Percentiles rank a stretch among this genome's conserved stretches.
Conservation (phyloP, 1,140 invertebrate species). For the Streblospio benedicti region DNA sequence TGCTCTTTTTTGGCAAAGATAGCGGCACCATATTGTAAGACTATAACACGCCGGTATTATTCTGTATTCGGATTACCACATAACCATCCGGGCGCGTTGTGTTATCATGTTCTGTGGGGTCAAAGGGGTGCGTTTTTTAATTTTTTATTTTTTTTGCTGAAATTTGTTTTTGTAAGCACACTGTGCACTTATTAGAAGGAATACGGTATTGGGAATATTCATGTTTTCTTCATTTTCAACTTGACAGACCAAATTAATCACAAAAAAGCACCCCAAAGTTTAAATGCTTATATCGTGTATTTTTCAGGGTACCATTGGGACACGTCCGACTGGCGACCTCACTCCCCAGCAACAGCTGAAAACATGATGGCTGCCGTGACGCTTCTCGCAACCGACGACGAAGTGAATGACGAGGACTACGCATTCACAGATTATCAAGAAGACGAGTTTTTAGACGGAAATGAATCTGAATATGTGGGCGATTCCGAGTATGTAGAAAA, state of each 20-base stretch:
- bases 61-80: too few species aligned
- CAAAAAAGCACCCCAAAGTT: background rate
- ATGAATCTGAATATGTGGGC: slow-evolving; percentile 62
- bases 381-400: slow-evolving; percentile 55
- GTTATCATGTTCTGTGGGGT: too few species aligned
- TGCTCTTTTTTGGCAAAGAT: too few species aligned
- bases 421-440: slow-evolving; percentile 23
- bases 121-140: too few species aligned
- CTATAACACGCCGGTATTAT: too few species aligned
- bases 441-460: slow-evolving; percentile 53
- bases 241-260: background rate
- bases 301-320: slow-evolving; percentile 83
- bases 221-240: background rate
- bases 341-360: slow-evolving; percentile 79
- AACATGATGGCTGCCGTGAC: slow-evolving; percentile 81
- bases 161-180: slow-evolving; percentile 1
- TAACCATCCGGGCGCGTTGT: too few species aligned
- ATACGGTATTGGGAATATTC: background rate
- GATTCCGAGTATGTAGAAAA: slow-evolving; percentile 55
- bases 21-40: too few species aligned
- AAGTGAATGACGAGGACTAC: slow-evolving; percentile 40
- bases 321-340: slow-evolving; percentile 85
- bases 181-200: background rate
- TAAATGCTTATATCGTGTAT: slow-evolving; percentile 16
- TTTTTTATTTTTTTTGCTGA: background rate